Evolutionary conservation across 2,113 vertebrate species (phyloP).

Genomic region (Donacobius atricapilla): DNA sequence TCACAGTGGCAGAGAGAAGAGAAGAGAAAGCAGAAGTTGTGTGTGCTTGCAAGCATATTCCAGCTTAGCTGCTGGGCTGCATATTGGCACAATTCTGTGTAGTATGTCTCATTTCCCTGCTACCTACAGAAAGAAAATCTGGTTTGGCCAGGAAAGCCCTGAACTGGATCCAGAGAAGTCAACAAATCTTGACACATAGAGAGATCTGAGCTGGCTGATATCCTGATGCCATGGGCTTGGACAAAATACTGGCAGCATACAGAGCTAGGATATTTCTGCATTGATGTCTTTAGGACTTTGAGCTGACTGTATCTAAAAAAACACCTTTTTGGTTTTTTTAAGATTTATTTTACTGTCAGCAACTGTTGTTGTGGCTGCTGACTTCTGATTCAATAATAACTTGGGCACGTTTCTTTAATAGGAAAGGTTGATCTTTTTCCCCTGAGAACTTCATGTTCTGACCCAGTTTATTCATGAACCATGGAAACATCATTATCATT

Average conservation of each 20-base stretch:
- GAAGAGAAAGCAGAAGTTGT: not conserved
- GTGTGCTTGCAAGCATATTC: not conserved
- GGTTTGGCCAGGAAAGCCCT: not conserved
- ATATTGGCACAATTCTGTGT: not conserved
- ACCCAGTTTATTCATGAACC: constrained; percentile 19
- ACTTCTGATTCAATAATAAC: not conserved
- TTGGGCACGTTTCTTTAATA: not conserved
- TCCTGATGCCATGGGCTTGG: not conserved
- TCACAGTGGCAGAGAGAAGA: not conserved
- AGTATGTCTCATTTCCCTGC: not conserved
- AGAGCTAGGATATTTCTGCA: not conserved
- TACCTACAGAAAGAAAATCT: not conserved
- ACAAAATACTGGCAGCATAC: not conserved
- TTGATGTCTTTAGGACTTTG: not conserved
- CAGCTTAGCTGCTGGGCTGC: not conserved
- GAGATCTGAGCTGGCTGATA: not conserved
- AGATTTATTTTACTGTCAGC: not conserved
- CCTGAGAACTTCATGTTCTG: constrained; percentile 8
- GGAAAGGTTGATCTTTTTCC: not conserved
- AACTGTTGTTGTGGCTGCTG: not conserved
- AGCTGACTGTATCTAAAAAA: not conserved
- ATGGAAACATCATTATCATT: constrained; percentile 41
- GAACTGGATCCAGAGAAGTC: not conserved
- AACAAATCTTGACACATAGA: not conserved
- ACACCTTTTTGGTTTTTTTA: not conserved